Evolutionary conservation across 2,113 vertebrate genomes (phyloP).

Genomic region (Apeltes quadracus): DNA sequence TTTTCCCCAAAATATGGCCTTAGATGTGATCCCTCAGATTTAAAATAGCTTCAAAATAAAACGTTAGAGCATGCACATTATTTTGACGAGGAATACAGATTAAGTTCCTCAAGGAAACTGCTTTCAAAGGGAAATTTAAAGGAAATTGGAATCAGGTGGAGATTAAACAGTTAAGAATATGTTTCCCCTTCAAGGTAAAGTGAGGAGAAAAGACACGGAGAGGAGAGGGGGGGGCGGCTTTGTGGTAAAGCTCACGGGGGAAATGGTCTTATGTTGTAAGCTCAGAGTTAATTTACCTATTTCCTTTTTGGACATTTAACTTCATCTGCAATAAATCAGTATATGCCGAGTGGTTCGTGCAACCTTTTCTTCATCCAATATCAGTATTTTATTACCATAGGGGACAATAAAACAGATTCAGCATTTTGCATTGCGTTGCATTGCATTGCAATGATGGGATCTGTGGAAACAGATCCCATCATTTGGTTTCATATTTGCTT

Average conservation of each 20-base stretch:
- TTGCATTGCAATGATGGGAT: no score
- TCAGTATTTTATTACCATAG: neutral
- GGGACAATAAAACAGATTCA: neutral
- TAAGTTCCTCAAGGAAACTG: slow-evolving; percentile 23
- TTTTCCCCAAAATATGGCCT: no score
- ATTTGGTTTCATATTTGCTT: neutral
- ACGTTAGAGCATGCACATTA: neutral
- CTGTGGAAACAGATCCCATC: slow-evolving; percentile 13
- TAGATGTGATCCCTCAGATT: slow-evolving; percentile 15
- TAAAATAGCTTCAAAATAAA: slow-evolving; percentile 18
- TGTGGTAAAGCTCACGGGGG: slow-evolving; percentile 35
- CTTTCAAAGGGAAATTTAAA: slow-evolving; percentile 37
- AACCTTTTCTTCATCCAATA: neutral
- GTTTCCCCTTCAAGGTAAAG: slow-evolving; percentile 43
- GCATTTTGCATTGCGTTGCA: no score
- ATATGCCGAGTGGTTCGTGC: neutral
- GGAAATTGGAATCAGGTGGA: slow-evolving; percentile 63
- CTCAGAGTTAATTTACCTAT: slow-evolving; percentile 41
- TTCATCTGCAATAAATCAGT: slow-evolving; percentile 20
- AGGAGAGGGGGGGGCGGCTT: neutral
- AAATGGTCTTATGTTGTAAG: slow-evolving; percentile 47
- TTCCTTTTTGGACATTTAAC: slow-evolving; percentile 37
- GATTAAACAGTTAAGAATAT: slow-evolving; percentile 37
- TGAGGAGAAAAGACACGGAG: slow-evolving; percentile 24
- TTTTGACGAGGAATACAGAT: slow-evolving; percentile 3